Conservation (phyloP, 2,113 vertebrate genomes). For the western clawed frog (Xenopus tropicalis) region UCB_Xtro_10.0 CM004444.2:42441001-42441500, state of each 20-base stretch:
- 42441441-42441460: slow-evolving; percentile 85
- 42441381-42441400: slow-evolving; percentile 83
- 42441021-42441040: slow-evolving; percentile 61
- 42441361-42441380: slow-evolving; percentile 73
- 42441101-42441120: slow-evolving; percentile 80
- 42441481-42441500: slow-evolving; percentile 82
- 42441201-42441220: slow-evolving; percentile 64
- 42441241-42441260: slow-evolving; percentile 67
- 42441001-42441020: slow-evolving; percentile 77
- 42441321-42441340: slow-evolving; percentile 66
- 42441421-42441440: slow-evolving; percentile 92
- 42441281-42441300: slow-evolving; percentile 81
- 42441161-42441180: slow-evolving; percentile 77
- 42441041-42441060: slow-evolving; percentile 82
- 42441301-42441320: slow-evolving; percentile 68
- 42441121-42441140: slow-evolving; percentile 64
- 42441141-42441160: slow-evolving; percentile 82
- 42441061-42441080: slow-evolving; percentile 72
- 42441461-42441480: slow-evolving; percentile 85
- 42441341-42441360: slow-evolving; percentile 82
- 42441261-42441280: slow-evolving; percentile 87
- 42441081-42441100: slow-evolving; percentile 85
- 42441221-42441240: slow-evolving; percentile 68
- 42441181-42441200: slow-evolving; percentile 78
- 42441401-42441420: slow-evolving; percentile 88